Evolutionary conservation across 2,888 invertebrate species (phyloP).

Genomic region (Melangyna quadrimaculata): DNA sequence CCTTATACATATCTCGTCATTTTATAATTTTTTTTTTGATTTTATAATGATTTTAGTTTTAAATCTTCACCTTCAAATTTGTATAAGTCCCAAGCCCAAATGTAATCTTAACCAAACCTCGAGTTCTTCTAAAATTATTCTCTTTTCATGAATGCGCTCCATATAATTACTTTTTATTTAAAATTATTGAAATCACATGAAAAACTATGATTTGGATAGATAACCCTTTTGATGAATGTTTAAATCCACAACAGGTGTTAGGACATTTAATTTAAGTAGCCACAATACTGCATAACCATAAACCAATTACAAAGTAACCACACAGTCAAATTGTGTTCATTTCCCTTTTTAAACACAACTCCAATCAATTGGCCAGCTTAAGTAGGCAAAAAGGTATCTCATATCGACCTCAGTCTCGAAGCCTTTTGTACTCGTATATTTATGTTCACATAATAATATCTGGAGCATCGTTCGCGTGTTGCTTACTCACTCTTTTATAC

Average conservation of each 20-base stretch:
- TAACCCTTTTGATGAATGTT: neutral
- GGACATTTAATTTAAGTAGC: constrained; percentile 7
- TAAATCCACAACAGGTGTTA: constrained; percentile 29
- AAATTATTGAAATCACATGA: too few relatives aligned
- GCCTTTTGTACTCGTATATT: constrained; percentile 2
- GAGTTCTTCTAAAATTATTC: too few relatives aligned
- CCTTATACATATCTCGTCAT: too few relatives aligned
- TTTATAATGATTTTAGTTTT: too few relatives aligned
- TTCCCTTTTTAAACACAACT: constrained; percentile 50
- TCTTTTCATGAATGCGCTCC: too few relatives aligned
- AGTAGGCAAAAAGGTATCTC: neutral
- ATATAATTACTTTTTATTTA: too few relatives aligned
- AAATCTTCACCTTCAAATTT: too few relatives aligned
- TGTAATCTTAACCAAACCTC: too few relatives aligned
- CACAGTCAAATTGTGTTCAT: constrained; percentile 32
- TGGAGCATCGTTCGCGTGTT: constrained; percentile 69
- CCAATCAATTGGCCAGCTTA: constrained; percentile 37
- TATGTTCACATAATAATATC: constrained; percentile 36
- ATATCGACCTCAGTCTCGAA: neutral
- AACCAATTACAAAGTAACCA: constrained; percentile 40
- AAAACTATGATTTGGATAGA: neutral
- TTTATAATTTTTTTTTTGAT: too few relatives aligned
- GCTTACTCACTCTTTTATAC: constrained; percentile 12
- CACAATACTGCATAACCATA: constrained; percentile 19
- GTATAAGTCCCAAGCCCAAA: too few relatives aligned